Conservation (phyloP, 2,113 vertebrate species). For the Anhinga rufa region DNA sequence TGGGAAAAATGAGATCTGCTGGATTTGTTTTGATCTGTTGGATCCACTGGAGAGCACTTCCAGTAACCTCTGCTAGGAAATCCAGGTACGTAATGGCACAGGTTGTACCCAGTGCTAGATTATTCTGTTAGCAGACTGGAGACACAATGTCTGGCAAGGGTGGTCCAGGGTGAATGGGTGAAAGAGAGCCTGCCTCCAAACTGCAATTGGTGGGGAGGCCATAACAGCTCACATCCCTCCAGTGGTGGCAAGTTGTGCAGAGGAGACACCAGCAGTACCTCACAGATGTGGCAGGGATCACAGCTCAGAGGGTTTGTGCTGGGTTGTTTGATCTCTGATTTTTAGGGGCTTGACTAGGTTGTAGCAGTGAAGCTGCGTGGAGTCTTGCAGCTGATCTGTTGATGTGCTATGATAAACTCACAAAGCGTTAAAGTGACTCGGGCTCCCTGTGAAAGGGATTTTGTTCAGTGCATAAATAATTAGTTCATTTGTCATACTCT, state of each 20-base stretch:
- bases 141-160: not conserved
- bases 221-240: too few species aligned
- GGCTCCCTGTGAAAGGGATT: not conserved
- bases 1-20: not conserved
- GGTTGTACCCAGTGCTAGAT: not conserved
- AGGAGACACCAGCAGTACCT: not conserved
- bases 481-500: not conserved
- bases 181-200: not conserved
- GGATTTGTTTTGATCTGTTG: not conserved
- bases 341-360: not conserved
- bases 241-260: not conserved
- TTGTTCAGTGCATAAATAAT: not conserved
- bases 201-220: not conserved
- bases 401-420: not conserved
- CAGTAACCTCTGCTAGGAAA: not conserved
- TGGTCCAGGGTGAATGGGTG: not conserved
- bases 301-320: not conserved
- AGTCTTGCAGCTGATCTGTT: not conserved
- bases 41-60: not conserved
- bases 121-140: not conserved
- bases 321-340: not conserved
- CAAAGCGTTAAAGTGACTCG: not conserved
- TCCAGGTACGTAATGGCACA: not conserved
- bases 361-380: not conserved
- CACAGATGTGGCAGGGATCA: not conserved